phyloP scores from a whole-genome alignment of 2,797 vertebrate species.

The Neoniphon sammara region DNA sequence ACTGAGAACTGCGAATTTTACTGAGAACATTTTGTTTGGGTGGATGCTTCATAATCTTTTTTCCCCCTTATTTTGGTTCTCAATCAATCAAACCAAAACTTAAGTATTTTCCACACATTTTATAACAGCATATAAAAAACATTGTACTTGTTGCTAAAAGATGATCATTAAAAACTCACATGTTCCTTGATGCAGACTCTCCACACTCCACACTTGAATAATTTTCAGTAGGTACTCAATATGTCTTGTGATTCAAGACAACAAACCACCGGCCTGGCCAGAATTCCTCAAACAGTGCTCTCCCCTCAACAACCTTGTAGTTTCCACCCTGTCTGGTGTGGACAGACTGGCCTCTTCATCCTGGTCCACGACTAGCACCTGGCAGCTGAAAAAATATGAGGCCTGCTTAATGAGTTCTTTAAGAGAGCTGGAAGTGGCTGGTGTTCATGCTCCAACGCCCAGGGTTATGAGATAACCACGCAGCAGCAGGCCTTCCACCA shows the following conservation, averaged over 20 bases:
- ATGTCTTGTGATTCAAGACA: conserved; percentile 4
- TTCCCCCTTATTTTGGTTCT: neutral
- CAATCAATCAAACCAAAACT: neutral
- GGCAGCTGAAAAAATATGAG: conserved; percentile 77
- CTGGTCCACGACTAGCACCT: conserved; percentile 50
- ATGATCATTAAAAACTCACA: conserved; percentile 1
- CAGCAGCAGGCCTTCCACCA: conserved; percentile 45
- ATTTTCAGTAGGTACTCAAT: neutral
- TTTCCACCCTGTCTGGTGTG: conserved; percentile 49
- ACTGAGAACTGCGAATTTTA: too few relatives aligned
- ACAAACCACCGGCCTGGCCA: conserved; percentile 18
- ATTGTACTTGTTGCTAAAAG: neutral
- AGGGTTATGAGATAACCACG: conserved; percentile 59
- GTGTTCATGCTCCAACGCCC: conserved; percentile 48
- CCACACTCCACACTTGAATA: neutral
- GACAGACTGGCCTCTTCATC: conserved; percentile 61
- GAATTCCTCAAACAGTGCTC: conserved; percentile 29
- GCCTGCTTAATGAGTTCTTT: conserved; percentile 73
- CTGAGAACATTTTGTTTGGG: neutral
- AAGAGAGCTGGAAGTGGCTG: conserved; percentile 72
- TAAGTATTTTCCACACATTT: neutral
- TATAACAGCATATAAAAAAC: conserved; percentile 1
- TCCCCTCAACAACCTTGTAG: conserved; percentile 49
- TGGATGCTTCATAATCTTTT: neutral
- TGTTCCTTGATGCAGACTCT: neutral